These are phyloP conservation scores for Mormyrus lacerda DNA, from an alignment of 2,113 vertebrate genomes.

Conservation along the genomic window DNA sequence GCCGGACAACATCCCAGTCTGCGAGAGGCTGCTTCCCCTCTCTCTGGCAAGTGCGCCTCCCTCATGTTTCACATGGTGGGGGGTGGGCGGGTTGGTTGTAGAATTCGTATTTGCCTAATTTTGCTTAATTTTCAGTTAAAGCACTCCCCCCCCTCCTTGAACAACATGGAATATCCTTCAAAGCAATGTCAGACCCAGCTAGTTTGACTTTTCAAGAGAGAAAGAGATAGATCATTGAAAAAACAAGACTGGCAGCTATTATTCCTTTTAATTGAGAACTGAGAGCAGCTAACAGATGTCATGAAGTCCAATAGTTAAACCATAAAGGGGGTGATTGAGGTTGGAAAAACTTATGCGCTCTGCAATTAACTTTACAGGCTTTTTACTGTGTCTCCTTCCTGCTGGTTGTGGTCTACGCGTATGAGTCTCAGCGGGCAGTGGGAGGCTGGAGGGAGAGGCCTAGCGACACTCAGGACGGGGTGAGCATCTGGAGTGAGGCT, in stretches of 20 bases:
- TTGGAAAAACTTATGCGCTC: neutral
- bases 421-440: slow-evolving; percentile 46
- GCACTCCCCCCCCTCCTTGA: neutral
- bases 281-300: neutral
- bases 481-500: slow-evolving; percentile 20
- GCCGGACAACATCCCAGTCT: slow-evolving; percentile 29
- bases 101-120: neutral
- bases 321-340: neutral
- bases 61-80: neutral
- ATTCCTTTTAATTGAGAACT: neutral
- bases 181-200: neutral
- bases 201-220: neutral
- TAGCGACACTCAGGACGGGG: slow-evolving; percentile 32
- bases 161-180: neutral
- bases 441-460: slow-evolving; percentile 51
- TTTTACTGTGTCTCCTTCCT: slow-evolving; percentile 61
- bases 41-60: slow-evolving; percentile 53
- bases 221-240: neutral
- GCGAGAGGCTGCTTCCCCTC: slow-evolving; percentile 53
- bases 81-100: neutral
- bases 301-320: neutral
- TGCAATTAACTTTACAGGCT: slow-evolving; percentile 44
- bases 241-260: neutral
- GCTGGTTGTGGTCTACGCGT: slow-evolving; percentile 60
- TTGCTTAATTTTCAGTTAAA: neutral